Conservation (phyloP, 2,797 vertebrate species). For the Staurois parvus region DNA sequence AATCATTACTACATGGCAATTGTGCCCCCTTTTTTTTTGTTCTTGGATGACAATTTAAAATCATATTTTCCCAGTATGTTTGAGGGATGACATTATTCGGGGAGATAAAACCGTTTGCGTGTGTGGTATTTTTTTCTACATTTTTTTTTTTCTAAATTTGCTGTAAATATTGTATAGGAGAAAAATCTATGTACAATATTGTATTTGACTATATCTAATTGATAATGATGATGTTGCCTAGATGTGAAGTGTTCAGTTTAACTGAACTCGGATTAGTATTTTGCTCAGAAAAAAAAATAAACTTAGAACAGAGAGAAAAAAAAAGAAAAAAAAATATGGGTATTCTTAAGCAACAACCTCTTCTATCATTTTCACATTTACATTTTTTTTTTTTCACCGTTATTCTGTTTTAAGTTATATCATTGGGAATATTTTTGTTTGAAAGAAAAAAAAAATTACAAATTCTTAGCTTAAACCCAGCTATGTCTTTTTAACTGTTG, state of each 20-base stretch:
- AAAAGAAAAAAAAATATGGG: constrained; percentile 34
- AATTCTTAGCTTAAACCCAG: not conserved
- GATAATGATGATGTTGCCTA: constrained; percentile 64
- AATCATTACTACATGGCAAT: constrained; percentile 48
- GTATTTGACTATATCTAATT: constrained; percentile 68
- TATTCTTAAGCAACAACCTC: constrained; percentile 39
- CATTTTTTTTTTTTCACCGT: constrained; percentile 4
- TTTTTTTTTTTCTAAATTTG: constrained; percentile 54
- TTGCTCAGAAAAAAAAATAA: constrained; percentile 61
- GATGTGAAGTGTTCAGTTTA: constrained; percentile 61
- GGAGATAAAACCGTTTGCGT: constrained; percentile 40
- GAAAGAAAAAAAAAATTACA: not conserved
- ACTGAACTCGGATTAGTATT: constrained; percentile 63
- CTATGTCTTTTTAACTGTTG: constrained; percentile 1
- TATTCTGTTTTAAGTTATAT: not conserved
- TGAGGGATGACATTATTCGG: constrained; percentile 49
- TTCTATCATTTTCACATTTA: constrained; percentile 10
- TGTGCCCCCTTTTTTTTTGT: constrained; percentile 42
- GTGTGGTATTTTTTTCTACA: constrained; percentile 32
- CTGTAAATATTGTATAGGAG: constrained; percentile 80
- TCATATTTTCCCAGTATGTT: constrained; percentile 51
- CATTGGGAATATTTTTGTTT: not conserved
- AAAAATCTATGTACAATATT: constrained; percentile 78
- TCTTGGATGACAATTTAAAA: constrained; percentile 40
- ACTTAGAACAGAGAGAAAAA: constrained; percentile 56